Evolutionary conservation across 2,888 invertebrate species (phyloP).

Genomic region (Apocheima hispidaria): DNA sequence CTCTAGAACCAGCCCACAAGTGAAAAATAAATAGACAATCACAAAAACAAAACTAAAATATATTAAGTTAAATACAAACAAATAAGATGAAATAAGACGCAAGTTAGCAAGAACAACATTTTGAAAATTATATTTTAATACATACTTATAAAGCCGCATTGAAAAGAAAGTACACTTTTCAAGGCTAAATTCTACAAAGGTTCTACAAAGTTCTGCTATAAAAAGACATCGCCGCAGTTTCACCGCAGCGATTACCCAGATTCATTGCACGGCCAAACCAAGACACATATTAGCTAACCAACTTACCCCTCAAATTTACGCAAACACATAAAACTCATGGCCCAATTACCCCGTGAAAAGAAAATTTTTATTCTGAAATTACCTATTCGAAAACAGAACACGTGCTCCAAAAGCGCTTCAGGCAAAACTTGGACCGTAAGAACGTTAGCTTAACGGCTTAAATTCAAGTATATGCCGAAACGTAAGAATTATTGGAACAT

Average conservation of each 20-base stretch:
- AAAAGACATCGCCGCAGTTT: slow-evolving; percentile 15
- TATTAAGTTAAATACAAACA: too few relatives aligned
- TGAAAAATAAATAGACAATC: too few relatives aligned
- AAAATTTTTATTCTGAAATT: slow-evolving; percentile 59
- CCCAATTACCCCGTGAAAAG: slow-evolving; percentile 61
- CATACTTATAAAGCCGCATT: slow-evolving; percentile 6
- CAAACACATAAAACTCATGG: slow-evolving; percentile 60
- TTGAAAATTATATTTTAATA: not conserved
- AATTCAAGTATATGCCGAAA: slow-evolving; percentile 51
- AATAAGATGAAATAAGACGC: not conserved
- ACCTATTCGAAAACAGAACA: slow-evolving; percentile 60
- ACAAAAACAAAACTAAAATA: too few relatives aligned
- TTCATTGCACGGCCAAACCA: slow-evolving; percentile 17
- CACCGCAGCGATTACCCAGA: slow-evolving; percentile 25
- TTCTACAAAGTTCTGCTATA: slow-evolving; percentile 24
- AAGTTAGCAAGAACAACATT: not conserved
- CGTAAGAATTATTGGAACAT: slow-evolving; percentile 79
- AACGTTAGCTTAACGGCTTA: slow-evolving; percentile 47
- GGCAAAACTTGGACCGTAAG: slow-evolving; percentile 51
- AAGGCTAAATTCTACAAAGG: slow-evolving; percentile 13
- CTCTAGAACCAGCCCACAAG: not conserved
- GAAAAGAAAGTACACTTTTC: slow-evolving; percentile 13
- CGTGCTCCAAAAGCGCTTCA: slow-evolving; percentile 56
- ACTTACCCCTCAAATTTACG: slow-evolving; percentile 54
- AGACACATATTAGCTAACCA: slow-evolving; percentile 29